Evolutionary conservation across 1,140 invertebrate species (phyloP), one percentile per base, ranked within the genome.

Genomic region (Apis mellifera): DNA sequence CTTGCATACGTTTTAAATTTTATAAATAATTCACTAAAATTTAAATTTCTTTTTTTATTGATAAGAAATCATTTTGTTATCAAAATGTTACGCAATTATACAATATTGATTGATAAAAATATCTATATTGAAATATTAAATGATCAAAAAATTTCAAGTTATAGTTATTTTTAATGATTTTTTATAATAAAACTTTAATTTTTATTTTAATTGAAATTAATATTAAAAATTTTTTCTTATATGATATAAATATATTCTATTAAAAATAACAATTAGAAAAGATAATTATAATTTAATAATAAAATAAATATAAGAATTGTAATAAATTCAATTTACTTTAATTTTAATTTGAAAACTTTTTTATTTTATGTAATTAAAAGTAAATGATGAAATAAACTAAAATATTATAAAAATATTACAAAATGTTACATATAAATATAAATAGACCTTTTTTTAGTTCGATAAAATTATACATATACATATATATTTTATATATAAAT

Each of bases 331-430:
- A 12, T 48, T 69, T 26, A 57, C 23, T 59, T 23, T 9, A 59
- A 55, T 26, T 42, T 42, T 42, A 42, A 42, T 42, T 42, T 42
- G 0, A 42, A 42, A 42, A 42, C 3, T 42, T 42, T 0, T 42
- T 42, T 42, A 42, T 42, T 42, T 42, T 42, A 7, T 42, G 5
- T 42, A 42, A 80, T 80, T 76, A 71, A 75, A 65, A 13, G 60
- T 66, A 76, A 64, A 50, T 76, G 66, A 84, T 42, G 42, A 81
- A 81, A 79, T 79, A 70, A 75, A 84, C 84, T 84, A 72, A 55
- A 65, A 77, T 54, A 70, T 17, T 13, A 68, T 23, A 57, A 83
- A 55, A 65, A 77, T 54, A 70, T 13, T 13, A 68, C 32, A 57
- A 83, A 84, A 69, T 52, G 70, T 75, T 59, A 73, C n/a, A n/a